Conservation (phyloP, 2,113 vertebrate species). For the Eulemur macaco region DNA sequence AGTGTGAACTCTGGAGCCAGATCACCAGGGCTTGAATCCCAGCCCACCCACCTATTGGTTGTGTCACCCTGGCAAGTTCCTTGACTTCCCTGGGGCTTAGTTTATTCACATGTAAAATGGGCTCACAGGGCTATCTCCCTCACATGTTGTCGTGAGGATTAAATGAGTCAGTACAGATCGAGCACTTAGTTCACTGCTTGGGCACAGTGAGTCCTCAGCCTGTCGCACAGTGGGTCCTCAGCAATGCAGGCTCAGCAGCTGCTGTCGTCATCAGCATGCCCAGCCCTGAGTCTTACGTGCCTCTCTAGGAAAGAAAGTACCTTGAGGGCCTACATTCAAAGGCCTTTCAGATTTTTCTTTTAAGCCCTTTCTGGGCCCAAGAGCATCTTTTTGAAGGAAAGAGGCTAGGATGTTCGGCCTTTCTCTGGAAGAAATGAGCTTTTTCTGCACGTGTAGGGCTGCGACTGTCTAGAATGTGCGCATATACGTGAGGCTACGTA, state of each 20-base stretch:
- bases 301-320: neutral
- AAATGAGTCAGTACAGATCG: neutral
- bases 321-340: too few species aligned
- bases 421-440: neutral
- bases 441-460: neutral
- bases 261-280: neutral
- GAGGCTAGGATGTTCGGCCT: too few species aligned
- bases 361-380: neutral
- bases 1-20: too few species aligned
- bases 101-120: neutral
- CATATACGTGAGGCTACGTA: accelerated
- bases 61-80: neutral
- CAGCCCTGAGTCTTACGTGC: too few species aligned
- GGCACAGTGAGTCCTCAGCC: neutral
- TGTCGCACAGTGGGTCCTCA: neutral
- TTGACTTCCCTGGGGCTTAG: neutral
- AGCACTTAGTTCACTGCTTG: neutral
- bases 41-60: neutral
- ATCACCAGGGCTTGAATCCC: neutral
- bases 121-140: accelerated
- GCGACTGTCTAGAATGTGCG: neutral
- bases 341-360: neutral
- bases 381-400: neutral
- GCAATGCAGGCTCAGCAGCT: too few species aligned
- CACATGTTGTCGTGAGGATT: neutral